These are phyloP conservation scores for Choreutis nemorana DNA, from an alignment of 2,888 invertebrate genomes.

Conservation along the genomic window DNA sequence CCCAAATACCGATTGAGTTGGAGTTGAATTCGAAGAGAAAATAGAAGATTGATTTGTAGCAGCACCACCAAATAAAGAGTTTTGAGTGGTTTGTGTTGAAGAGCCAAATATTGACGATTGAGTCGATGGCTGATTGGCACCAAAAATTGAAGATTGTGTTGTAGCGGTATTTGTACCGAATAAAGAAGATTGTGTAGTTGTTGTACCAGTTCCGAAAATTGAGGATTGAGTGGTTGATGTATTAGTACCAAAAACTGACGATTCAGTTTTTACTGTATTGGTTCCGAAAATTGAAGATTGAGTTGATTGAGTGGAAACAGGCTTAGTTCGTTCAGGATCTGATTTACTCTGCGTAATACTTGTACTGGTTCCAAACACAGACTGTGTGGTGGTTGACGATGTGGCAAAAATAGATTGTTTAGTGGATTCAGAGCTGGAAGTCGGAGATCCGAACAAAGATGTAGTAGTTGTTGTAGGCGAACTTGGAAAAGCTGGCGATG, in stretches of 20 bases:
- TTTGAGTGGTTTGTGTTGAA: constrained; percentile 14
- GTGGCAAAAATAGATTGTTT: constrained; percentile 24
- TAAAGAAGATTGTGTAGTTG: constrained; percentile 3
- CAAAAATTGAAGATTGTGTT: constrained; percentile 12
- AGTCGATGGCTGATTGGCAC: constrained; percentile 15
- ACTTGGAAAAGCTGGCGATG: constrained; percentile 5
- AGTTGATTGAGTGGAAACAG: constrained; percentile 12
- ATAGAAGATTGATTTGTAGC: constrained; percentile 20
- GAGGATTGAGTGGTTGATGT: constrained; percentile 16
- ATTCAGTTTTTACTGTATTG: constrained; percentile 15
- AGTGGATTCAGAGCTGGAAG: constrained; percentile 15
- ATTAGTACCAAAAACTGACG: constrained; percentile 25
- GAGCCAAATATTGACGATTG: constrained; percentile 24
- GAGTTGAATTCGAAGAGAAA: constrained; percentile 15
- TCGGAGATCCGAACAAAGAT: constrained; percentile 18
- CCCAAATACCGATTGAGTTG: constrained; percentile 7
- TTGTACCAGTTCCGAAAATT: constrained; percentile 13
- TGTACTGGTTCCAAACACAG: constrained; percentile 16
- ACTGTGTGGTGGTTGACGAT: constrained; percentile 16
- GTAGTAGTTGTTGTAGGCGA: constrained; percentile 12
- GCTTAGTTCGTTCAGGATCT: constrained; percentile 3
- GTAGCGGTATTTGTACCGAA: constrained; percentile 2
- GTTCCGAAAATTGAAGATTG: constrained; percentile 19
- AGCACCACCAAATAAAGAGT: constrained; percentile 17
- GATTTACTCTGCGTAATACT: not conserved